Percentiles rank a stretch among this genome's conserved stretches.
Evolutionary conservation across 2,888 invertebrate species (phyloP).

Genomic region (Andrena bicolor): DNA sequence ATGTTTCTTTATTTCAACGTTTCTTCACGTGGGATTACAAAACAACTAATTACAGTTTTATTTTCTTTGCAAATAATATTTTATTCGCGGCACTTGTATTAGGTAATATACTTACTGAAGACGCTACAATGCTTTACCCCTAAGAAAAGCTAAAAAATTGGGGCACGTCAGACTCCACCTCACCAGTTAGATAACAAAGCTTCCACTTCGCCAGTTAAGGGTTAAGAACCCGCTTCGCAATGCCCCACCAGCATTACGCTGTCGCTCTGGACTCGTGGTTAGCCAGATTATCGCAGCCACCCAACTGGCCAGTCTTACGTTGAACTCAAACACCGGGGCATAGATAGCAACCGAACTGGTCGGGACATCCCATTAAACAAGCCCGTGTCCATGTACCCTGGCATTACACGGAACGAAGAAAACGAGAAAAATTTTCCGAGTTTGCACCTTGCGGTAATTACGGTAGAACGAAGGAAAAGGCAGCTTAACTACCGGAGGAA

Average conservation of each 20-base stretch:
- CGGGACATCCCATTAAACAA: constrained; percentile 42
- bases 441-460: constrained; percentile 83
- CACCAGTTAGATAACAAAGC: too few relatives aligned
- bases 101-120: too few relatives aligned
- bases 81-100: too few relatives aligned
- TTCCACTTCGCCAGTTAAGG: background rate
- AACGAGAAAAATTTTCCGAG: constrained; percentile 76
- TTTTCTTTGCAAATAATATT: too few relatives aligned
- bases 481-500: constrained; percentile 61
- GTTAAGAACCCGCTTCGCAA: background rate
- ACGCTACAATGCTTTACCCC: too few relatives aligned
- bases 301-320: constrained; percentile 17
- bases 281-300: background rate
- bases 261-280: background rate
- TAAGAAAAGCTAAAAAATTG: too few relatives aligned
- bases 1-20: too few relatives aligned
- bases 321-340: constrained; percentile 10
- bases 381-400: constrained; percentile 67
- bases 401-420: constrained; percentile 72
- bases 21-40: too few relatives aligned
- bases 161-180: too few relatives aligned
- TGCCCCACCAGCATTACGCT: background rate
- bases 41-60: too few relatives aligned
- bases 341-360: background rate
- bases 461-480: constrained; percentile 65